Evolutionary conservation across 2,797 vertebrate genomes (phyloP).

Genomic region (Tympanoctomys barrerae): DNA sequence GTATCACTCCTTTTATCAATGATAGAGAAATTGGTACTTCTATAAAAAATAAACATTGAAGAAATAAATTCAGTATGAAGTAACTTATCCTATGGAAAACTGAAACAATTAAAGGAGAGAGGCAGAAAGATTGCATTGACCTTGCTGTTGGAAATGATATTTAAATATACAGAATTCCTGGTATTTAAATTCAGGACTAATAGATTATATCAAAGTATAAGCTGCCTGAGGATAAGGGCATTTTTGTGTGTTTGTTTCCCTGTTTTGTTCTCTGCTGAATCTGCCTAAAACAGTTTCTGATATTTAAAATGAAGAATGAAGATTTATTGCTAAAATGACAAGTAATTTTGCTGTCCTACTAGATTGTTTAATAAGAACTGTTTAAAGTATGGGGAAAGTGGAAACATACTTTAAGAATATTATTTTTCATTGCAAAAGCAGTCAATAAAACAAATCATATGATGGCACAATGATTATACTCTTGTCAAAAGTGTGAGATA

Average conservation of each 20-base stretch:
- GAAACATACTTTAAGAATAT: constrained; percentile 6
- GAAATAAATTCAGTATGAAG: neutral
- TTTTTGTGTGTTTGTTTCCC: neutral
- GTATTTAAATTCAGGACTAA: neutral
- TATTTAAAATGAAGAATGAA: neutral
- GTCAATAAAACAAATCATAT: neutral
- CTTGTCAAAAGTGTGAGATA: neutral
- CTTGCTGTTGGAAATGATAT: neutral
- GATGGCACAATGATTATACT: neutral
- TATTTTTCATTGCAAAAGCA: neutral
- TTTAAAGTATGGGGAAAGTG: neutral
- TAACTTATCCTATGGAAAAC: neutral
- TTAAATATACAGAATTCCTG: neutral
- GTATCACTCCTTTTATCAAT: neutral
- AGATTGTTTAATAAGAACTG: neutral
- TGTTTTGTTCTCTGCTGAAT: neutral
- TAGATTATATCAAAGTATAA: neutral
- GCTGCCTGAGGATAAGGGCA: neutral
- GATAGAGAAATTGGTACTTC: neutral
- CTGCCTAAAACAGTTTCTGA: neutral
- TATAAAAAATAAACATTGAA: neutral
- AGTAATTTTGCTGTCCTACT: neutral
- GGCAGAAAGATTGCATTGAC: neutral
- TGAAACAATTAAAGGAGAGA: neutral
- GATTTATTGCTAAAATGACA: neutral